Conservation (phyloP, 2,888 invertebrate species). For the Drosophila anomalata region DNA sequence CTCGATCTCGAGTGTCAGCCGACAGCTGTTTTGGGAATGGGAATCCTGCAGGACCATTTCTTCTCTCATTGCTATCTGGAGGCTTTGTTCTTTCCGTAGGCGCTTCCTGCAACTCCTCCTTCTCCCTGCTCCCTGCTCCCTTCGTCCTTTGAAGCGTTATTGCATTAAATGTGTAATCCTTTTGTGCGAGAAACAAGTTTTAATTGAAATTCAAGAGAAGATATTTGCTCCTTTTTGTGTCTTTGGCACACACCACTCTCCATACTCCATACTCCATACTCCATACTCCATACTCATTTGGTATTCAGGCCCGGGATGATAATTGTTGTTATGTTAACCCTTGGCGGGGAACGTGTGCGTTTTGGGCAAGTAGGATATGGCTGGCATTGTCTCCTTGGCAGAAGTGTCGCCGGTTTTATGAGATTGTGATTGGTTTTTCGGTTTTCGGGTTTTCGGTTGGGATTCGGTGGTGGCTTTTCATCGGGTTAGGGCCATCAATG, state of each 20-base stretch:
- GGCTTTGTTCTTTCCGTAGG: conserved; percentile 61
- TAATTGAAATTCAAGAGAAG: conserved; percentile 76
- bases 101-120: conserved; percentile 82
- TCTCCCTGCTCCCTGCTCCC: conserved; percentile 24
- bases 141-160: conserved; percentile 45
- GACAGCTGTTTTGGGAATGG: conserved; percentile 36
- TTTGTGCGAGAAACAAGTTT: conserved; percentile 62
- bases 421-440: conserved; percentile 47
- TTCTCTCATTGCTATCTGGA: conserved; percentile 4
- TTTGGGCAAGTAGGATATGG: conserved; percentile 72
- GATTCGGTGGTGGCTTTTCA: conserved; percentile 44
- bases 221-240: conserved; percentile 20
- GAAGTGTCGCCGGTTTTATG: conserved; percentile 50
- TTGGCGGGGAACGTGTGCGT: conserved; percentile 76
- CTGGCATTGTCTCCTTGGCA: conserved; percentile 32
- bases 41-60: conserved; percentile 51
- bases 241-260: conserved; percentile 38
- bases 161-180: conserved; percentile 73
- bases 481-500: conserved; percentile 29
- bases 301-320: conserved; percentile 43
- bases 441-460: background rate
- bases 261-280: conserved; percentile 10
- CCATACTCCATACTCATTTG: conserved; percentile 17
- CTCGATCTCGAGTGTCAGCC: conserved; percentile 75
- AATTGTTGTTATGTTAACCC: conserved; percentile 75